Conservation (phyloP, 2,113 vertebrate species). For the Rallus limicola region DNA sequence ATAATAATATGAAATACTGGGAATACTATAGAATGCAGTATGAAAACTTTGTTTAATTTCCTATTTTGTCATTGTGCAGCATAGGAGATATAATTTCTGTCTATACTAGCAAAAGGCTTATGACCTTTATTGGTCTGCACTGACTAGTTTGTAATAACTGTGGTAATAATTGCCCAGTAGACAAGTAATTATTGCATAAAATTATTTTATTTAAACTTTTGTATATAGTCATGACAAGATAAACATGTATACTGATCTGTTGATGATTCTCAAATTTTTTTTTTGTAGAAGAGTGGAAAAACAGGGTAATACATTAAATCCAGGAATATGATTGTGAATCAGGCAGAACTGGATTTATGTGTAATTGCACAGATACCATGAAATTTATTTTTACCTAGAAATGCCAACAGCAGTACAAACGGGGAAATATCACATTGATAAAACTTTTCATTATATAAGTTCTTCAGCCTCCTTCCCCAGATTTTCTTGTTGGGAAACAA, state of each 20-base stretch:
- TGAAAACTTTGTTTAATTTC: not conserved
- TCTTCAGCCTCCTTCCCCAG: not conserved
- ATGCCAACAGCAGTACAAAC: not conserved
- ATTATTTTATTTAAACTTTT: not conserved
- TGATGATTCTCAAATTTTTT: not conserved
- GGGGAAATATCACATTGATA: not conserved
- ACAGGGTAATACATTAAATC: not conserved
- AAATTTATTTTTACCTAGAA: not conserved
- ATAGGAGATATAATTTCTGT: not conserved
- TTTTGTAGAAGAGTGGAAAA: not conserved
- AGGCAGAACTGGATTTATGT: not conserved
- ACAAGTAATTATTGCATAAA: not conserved
- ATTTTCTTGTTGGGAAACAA: not conserved
- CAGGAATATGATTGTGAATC: not conserved
- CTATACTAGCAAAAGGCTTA: not conserved
- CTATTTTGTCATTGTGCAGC: not conserved
- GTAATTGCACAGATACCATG: not conserved
- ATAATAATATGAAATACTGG: not conserved
- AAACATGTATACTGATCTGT: not conserved
- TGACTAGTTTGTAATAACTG: not conserved
- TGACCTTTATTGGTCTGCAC: not conserved
- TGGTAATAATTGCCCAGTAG: not conserved
- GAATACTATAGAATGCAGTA: not conserved
- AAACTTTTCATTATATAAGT: not conserved
- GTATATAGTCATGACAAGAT: not conserved